Evolutionary conservation across 2,797 vertebrate genomes (phyloP), one percentile per base, ranked within the genome.

Genomic region (Sciaenops ocellatus): DNA sequence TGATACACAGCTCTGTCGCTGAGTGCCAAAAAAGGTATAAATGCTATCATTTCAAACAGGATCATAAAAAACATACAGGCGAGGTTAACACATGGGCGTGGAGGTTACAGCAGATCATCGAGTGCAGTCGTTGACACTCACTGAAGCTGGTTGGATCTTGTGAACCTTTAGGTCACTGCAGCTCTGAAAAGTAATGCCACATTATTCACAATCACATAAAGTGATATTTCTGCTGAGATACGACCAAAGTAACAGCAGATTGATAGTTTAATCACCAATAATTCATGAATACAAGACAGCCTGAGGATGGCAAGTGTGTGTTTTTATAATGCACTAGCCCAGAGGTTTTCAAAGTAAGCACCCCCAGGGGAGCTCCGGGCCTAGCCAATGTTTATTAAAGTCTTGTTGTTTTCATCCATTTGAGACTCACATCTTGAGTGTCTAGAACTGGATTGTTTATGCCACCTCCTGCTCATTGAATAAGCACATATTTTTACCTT

Each of bases 91-190:
- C 24, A 56, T 56, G 24, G 17, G 72, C 4, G 17, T 26, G 56
- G n/a, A 85, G 80, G 67, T 78, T 47, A 77, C 22, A 63, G 46
- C 64, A 22, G 42, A n/a, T 42, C 18, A 65, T 20, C 20, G 18
- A 34, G 9, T n/a, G 17, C 55, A 62, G 62, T 26, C 12, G 0
- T 1, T 69, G 22, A 74, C 52, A 24, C 67, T 55, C 42, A 15
- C 7, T 67, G 56, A 46, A 18, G 48, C 46, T 41, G 48, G 22
- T 26, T n/a, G 42, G 28, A 15, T 18, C 28, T 22, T 24, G 6
- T 46, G 26, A 11, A 62, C 22, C 51, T 64, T 13, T 8, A 22
- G 1, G 26, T 5, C 44, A 15, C 60, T 44, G 41, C 41, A 10
- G 60, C n/a, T 22, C 28, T 50, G 38, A 1, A 44, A 34, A 64